These are phyloP conservation scores for Nanorana parkeri DNA, from an alignment of 2,113 vertebrate species.

Conservation along the genomic window DNA sequence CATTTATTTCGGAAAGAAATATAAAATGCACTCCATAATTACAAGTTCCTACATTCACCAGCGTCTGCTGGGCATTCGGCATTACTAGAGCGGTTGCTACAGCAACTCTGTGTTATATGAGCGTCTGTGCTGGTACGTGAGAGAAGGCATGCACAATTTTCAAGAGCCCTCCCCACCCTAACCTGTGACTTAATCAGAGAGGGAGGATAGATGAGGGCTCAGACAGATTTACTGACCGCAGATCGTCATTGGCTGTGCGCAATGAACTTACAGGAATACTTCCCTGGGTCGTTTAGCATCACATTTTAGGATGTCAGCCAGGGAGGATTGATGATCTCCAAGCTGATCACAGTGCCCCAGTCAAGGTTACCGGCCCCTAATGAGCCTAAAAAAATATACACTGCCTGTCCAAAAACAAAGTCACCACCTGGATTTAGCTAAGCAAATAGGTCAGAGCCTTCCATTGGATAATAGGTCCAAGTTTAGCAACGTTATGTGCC, in stretches of 20 bases:
- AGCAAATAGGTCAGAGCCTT: too few species aligned
- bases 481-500: too few species aligned
- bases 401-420: too few species aligned
- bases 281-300: neutral
- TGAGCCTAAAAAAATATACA: too few species aligned
- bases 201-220: neutral
- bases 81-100: constrained; percentile 5
- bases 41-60: neutral
- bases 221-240: constrained; percentile 17
- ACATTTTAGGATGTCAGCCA: neutral
- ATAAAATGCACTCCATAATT: too few species aligned
- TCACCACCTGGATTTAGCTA: too few species aligned
- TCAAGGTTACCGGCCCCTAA: too few species aligned
- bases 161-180: constrained; percentile 23
- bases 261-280: neutral
- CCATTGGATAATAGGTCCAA: too few species aligned
- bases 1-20: too few species aligned
- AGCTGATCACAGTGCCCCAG: neutral
- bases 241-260: neutral
- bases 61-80: too few species aligned
- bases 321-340: neutral
- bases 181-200: constrained; percentile 14
- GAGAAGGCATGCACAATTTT: constrained; percentile 35
- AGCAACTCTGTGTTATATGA: neutral
- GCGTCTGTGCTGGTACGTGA: constrained; percentile 42